Conservation (phyloP, 2,113 vertebrate species). For the Naja naja region DNA sequence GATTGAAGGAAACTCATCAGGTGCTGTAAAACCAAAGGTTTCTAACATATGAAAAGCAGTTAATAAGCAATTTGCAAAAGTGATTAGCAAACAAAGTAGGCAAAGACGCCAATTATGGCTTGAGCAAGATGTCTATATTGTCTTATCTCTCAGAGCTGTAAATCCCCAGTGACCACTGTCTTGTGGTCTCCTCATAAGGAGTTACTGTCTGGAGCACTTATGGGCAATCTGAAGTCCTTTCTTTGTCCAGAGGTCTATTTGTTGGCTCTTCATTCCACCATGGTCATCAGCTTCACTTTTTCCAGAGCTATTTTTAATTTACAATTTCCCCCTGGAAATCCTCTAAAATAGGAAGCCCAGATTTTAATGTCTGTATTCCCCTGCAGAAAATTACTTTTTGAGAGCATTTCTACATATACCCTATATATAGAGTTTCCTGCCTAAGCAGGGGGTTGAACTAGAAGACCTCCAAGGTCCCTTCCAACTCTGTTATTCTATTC, state of each 20-base stretch:
- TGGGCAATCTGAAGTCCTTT: not conserved
- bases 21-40: not conserved
- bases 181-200: not conserved
- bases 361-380: not conserved
- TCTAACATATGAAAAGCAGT: not conserved
- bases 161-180: not conserved
- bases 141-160: not conserved
- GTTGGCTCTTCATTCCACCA: not conserved
- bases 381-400: not conserved
- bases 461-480: too few relatives aligned
- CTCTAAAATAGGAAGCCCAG: not conserved
- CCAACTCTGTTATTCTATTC: too few relatives aligned
- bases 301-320: not conserved
- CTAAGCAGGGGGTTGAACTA: too few relatives aligned
- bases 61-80: not conserved
- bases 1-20: not conserved
- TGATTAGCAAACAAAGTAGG: not conserved
- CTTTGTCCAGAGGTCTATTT: not conserved
- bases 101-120: not conserved
- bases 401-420: too few relatives aligned
- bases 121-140: not conserved
- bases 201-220: not conserved
- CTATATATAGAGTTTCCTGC: too few relatives aligned
- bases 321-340: not conserved
- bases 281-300: not conserved